These are phyloP conservation scores for Cotesia congregata DNA, from an alignment of 2,888 invertebrate genomes.

Conservation along the genomic window DNA sequence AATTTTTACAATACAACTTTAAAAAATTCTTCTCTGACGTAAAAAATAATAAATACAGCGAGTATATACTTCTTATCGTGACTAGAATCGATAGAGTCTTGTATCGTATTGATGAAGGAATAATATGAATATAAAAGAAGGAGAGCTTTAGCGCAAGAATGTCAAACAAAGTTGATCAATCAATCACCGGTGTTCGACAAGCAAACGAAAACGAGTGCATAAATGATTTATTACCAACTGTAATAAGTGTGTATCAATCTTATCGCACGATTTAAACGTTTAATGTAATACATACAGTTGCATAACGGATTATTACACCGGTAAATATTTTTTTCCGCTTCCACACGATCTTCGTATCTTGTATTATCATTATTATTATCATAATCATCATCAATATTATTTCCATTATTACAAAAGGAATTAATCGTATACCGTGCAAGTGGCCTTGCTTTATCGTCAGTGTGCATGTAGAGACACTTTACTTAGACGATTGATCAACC, in stretches of 20 bases:
- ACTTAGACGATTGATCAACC: background rate
- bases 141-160: background rate
- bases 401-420: background rate
- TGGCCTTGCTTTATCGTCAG: background rate
- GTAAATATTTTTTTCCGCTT: background rate
- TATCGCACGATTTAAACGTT: constrained; percentile 27
- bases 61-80: background rate
- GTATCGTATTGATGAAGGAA: background rate
- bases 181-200: constrained; percentile 4
- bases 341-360: background rate
- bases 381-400: background rate
- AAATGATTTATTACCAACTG: constrained; percentile 38
- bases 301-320: constrained; percentile 31
- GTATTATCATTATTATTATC: background rate
- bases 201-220: constrained; percentile 23
- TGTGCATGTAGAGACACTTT: background rate
- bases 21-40: too few relatives aligned
- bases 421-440: background rate
- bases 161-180: constrained; percentile 22
- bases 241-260: constrained; percentile 21
- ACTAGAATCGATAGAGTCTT: background rate
- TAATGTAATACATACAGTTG: constrained; percentile 17
- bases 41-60: too few relatives aligned
- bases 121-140: background rate
- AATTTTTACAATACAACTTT: too few relatives aligned